Conservation (phyloP, 2,113 vertebrate species). For the Leptosomus discolor region DNA sequence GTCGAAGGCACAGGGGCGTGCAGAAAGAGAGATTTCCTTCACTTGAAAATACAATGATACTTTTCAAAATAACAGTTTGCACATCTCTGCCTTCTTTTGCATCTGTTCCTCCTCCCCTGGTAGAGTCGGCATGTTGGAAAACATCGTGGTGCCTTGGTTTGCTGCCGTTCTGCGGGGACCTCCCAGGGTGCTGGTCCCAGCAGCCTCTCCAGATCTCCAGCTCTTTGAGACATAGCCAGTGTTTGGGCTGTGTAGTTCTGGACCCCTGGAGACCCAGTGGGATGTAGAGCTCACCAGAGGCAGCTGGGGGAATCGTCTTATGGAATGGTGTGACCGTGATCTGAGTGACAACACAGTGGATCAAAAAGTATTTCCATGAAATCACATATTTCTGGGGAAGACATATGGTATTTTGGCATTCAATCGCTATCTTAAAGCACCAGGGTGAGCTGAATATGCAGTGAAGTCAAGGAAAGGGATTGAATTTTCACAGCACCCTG, state of each 20-base stretch:
- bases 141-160: not conserved
- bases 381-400: not conserved
- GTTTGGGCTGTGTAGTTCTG: not conserved
- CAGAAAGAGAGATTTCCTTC: not conserved
- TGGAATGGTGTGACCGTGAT: not conserved
- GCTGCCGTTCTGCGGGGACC: rapidly evolving
- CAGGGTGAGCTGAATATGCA: not conserved
- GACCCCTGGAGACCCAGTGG: not conserved
- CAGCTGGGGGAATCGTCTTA: not conserved
- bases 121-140: not conserved
- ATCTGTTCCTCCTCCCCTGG: not conserved
- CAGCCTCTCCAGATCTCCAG: not conserved
- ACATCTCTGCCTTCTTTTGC: not conserved
- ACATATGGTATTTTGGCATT: not conserved
- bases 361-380: not conserved
- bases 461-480: not conserved
- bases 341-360: not conserved
- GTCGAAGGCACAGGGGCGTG: not conserved
- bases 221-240: not conserved
- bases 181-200: no score
- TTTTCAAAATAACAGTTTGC: not conserved
- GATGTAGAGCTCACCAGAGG: not conserved
- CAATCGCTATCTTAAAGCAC: not conserved
- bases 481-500: not conserved
- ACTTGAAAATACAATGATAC: not conserved